Base-by-base conservation (phyloP, 2,113 vertebrate genomes). In the Poeciliopsis prolifica region DNA sequence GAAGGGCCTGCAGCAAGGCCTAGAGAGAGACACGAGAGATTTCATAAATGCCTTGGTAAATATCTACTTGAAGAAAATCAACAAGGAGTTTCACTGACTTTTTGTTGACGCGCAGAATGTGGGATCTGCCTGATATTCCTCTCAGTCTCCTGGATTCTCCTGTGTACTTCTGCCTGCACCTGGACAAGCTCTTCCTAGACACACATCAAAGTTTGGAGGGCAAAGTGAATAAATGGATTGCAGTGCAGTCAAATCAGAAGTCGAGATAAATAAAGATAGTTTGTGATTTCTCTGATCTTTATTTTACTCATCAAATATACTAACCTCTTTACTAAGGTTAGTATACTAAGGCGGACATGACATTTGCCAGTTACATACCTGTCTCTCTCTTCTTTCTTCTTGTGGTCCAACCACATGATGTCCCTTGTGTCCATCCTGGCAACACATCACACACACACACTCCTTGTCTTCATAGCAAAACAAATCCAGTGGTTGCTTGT, bases 391-490 rank as follows among this genome's bases (percentile, higher is more conserved):
- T 68, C 83, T 91, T 70, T 93, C 92, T 3, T 87, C 82, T 65
- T 89, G 73, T 0, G 84, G 87, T 61, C 54, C 87, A 28, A 92
- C 58, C 24, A 93, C 89, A 42, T 6, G 72, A 54, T 95, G 94
- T 2, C 92, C 93, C 17, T 80, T 79, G 80, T 95, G 94, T 82
- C 63, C 89, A 33, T 86, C 40, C 48, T 90, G 82, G 70, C 87
- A 79, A 28, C 94, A 95, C 48, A 88, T 72, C 8, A 86, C 88
- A 77, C 94, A 95, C 2, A 95, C 86, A 42, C 80, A 81, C 63
- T 90, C 87, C 72, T 77, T 86, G 75, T 95, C 92, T 1, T 92
- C 86, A 2, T 65, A 83, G 81, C 94, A 95, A 61, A 92, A 95
- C 26, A 94, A 76, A 10, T 94, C 89, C 69, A 94, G 73, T 8